A percentile compares a stretch with the other conserved stretches of the same genome.
Evolutionary conservation across 1,140 invertebrate species (phyloP).

Genomic region (Drosophila rhopaloa): DNA sequence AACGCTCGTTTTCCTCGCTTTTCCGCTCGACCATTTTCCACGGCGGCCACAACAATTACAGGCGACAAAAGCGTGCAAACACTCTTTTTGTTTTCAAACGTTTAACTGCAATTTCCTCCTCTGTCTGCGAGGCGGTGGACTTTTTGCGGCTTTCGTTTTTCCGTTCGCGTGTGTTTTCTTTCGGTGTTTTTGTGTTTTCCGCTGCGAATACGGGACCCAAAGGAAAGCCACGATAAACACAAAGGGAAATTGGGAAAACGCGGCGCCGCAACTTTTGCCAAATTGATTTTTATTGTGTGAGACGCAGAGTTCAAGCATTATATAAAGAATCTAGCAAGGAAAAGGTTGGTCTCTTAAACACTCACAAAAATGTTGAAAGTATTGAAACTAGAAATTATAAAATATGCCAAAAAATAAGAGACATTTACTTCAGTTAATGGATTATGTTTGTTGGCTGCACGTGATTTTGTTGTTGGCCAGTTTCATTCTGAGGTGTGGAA

Average conservation of each 20-base stretch:
- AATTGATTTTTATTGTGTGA: slow-evolving; percentile 76
- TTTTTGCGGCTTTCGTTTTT: slow-evolving; percentile 44
- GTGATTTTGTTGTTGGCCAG: slow-evolving; percentile 60
- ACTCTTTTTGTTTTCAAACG: slow-evolving; percentile 56
- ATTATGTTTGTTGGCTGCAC: slow-evolving; percentile 43
- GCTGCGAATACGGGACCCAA: slow-evolving; percentile 26
- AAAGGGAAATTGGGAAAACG: slow-evolving; percentile 52
- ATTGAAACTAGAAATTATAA: slow-evolving; percentile 9
- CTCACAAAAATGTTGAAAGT: not conserved
- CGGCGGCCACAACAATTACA: slow-evolving; percentile 51
- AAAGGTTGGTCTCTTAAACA: slow-evolving; percentile 23
- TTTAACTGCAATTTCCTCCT: slow-evolving; percentile 39
- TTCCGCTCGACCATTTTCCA: slow-evolving; percentile 64
- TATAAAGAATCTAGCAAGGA: slow-evolving; percentile 31
- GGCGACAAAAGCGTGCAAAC: slow-evolving; percentile 70
- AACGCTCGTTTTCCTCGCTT: slow-evolving; percentile 70
- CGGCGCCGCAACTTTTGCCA: slow-evolving; percentile 61
- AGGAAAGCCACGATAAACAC: slow-evolving; percentile 52
- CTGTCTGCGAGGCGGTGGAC: slow-evolving; percentile 38
- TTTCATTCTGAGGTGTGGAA: slow-evolving; percentile 40
- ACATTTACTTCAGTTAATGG: slow-evolving; percentile 1
- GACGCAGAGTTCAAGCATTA: slow-evolving; percentile 57
- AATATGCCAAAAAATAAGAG: not conserved
- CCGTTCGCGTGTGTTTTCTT: slow-evolving; percentile 50
- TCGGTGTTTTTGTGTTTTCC: slow-evolving; percentile 29